These are phyloP conservation scores for Cacoxenus indagator DNA, from an alignment of 2,888 invertebrate species.

Conservation along the genomic window DNA sequence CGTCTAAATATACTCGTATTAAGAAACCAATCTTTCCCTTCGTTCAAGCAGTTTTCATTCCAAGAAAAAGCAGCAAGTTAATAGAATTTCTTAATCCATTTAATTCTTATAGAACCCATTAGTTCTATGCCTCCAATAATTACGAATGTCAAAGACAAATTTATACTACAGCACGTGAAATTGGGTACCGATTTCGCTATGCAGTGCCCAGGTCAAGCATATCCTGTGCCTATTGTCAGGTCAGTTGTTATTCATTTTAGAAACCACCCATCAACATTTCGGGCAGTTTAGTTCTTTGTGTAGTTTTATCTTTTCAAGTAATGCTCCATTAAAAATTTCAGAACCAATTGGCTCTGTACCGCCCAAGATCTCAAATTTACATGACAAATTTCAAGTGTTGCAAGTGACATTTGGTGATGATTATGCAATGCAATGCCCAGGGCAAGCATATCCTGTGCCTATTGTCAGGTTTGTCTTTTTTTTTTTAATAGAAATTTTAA, in stretches of 20 bases:
- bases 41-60: slow-evolving; percentile 85
- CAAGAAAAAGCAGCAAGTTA: not conserved
- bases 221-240: slow-evolving; percentile 81
- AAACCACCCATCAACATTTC: not conserved
- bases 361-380: slow-evolving; percentile 75
- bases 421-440: slow-evolving; percentile 79
- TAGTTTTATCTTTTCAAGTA: not conserved
- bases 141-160: slow-evolving; percentile 72
- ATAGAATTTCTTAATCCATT: not conserved
- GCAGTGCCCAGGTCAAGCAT: slow-evolving; percentile 82
- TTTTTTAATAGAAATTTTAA: not conserved
- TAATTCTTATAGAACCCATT: slow-evolving; percentile 68
- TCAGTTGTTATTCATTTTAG: slow-evolving; percentile 35
- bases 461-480: slow-evolving; percentile 74
- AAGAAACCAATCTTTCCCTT: slow-evolving; percentile 76
- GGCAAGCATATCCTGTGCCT: slow-evolving; percentile 83
- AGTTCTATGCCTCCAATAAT: slow-evolving; percentile 76
- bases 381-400: slow-evolving; percentile 69
- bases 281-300: not conserved
- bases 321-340: not conserved
- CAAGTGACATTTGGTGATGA: slow-evolving; percentile 72
- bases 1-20: not conserved
- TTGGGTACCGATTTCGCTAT: slow-evolving; percentile 74
- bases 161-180: slow-evolving; percentile 69
- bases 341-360: slow-evolving; percentile 73